Evolutionary conservation across 2,113 vertebrate genomes (phyloP), one percentile per base, ranked within the genome.

Genomic region (Urocolius indicus): DNA sequence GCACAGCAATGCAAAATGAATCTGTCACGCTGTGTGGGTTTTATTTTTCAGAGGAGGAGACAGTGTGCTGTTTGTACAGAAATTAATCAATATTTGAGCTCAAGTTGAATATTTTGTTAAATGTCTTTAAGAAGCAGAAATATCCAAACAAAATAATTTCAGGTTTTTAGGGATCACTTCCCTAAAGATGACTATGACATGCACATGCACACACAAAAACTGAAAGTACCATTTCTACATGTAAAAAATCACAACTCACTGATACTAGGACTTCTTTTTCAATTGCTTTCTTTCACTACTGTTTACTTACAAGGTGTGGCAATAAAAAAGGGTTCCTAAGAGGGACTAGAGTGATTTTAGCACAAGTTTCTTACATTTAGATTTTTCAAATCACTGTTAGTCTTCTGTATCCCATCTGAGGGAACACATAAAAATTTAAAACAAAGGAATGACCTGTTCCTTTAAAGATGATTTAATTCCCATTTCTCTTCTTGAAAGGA

Each of bases 11-110:
- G 6, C 52, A 46, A 80, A 93, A 43, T 57, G 68, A 79, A 82
- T 30, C 38, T 86, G 71, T 87, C 82, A 89, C 43, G 24, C 8
- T 74, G 32, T 63, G 72, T 38, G 82, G 75, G 90, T 58, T 94
- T 91, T 73, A 54, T 48, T 85, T 93, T 67, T 69, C 72, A 63
- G 46, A 94, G 46, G 57, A 89, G n/a, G 27, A 94, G 62, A 90
- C 11, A 59, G 52, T 26, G 13, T 74, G 54, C 34, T 0, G 0
- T 51, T 90, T 72, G 36, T 9, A 90, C 13, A 55, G 27, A 88
- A 93, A 76, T 62, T 59, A 72, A 84, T 77, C 54, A 88, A 73
- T 49, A 74, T 32, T 29, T 68, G 29, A 48, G 43, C 68, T 67
- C 36, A 48, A 90, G 46, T 9, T 74, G 16, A 94, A 38, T 29